phyloP scores from a whole-genome alignment of 2,888 invertebrate species.

The Zhuqinia jingwanae region DNA sequence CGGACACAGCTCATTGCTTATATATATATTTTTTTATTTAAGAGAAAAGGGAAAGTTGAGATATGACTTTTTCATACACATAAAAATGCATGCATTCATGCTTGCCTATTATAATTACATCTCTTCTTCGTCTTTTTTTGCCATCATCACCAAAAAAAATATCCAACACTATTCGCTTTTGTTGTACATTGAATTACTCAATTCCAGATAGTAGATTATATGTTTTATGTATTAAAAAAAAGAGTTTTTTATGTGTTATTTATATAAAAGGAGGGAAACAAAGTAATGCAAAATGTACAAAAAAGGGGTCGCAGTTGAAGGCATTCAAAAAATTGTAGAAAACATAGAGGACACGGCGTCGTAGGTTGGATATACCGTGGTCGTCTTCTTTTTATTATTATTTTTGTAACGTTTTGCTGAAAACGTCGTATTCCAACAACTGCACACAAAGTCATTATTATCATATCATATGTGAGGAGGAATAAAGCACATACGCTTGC shows the following conservation, averaged over 20 bases:
- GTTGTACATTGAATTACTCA: no score
- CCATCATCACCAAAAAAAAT: neutral
- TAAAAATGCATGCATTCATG: constrained; percentile 19
- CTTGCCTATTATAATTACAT: neutral
- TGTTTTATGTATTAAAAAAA: neutral
- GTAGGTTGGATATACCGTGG: constrained; percentile 11
- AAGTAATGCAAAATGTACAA: constrained; percentile 31
- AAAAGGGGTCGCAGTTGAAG: constrained; percentile 33
- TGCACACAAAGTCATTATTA: neutral
- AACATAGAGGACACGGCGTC: no score
- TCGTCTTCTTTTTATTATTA: neutral
- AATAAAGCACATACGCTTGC: no score
- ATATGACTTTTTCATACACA: no score
- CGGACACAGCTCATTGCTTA: neutral
- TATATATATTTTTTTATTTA: no score
- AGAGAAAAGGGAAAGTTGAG: no score
- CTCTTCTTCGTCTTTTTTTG: neutral
- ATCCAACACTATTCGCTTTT: no score
- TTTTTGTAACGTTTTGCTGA: neutral
- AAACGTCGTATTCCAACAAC: neutral
- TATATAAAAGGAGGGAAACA: no score
- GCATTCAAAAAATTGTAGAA: constrained; percentile 13
- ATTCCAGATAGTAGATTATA: constrained; percentile 16
- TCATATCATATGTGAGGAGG: neutral
- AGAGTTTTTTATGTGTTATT: neutral